Percentiles rank a stretch among this genome's conserved stretches.
phyloP scores from a whole-genome alignment of 2,113 vertebrate genomes.

The Triplophysa dalaica region DNA sequence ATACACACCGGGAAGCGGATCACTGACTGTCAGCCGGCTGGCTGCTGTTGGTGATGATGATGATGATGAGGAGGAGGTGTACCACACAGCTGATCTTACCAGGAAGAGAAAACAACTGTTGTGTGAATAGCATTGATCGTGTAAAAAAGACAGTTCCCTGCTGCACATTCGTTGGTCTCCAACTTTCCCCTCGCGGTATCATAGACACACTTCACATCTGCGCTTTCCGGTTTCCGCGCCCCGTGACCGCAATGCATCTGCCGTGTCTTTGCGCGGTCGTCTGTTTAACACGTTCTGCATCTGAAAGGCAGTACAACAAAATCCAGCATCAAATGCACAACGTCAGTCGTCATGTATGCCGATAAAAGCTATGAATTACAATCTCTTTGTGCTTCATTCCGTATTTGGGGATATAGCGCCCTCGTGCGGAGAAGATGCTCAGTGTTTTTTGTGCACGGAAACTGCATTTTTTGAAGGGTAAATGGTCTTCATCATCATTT shows the following conservation, averaged over 20 bases:
- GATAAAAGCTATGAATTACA: slow-evolving; percentile 11
- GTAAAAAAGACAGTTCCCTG: not conserved
- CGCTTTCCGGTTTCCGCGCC: slow-evolving; percentile 37
- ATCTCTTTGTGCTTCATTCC: not conserved
- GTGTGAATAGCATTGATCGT: not conserved
- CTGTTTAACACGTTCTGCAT: not conserved
- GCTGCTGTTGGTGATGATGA: not conserved
- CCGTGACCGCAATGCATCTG: slow-evolving; percentile 17
- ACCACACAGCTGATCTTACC: slow-evolving; percentile 17
- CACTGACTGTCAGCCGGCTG: slow-evolving; percentile 8
- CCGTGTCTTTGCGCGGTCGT: not conserved
- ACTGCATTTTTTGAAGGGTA: too few relatives aligned
- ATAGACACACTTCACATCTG: not conserved
- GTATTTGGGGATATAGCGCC: not conserved
- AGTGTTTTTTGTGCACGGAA: too few relatives aligned
- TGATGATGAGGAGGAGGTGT: not conserved
- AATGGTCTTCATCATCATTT: too few relatives aligned
- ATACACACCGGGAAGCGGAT: slow-evolving; percentile 5
- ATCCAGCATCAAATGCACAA: not conserved
- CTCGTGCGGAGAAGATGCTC: not conserved
- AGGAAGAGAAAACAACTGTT: slow-evolving; percentile 21
- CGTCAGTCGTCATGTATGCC: slow-evolving; percentile 1
- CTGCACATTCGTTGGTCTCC: not conserved
- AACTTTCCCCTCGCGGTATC: slow-evolving; percentile 20
- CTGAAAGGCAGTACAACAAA: not conserved